These are phyloP conservation scores for Coenonympha glycerion DNA, from an alignment of 2,888 invertebrate genomes.

Conservation along the genomic window DNA sequence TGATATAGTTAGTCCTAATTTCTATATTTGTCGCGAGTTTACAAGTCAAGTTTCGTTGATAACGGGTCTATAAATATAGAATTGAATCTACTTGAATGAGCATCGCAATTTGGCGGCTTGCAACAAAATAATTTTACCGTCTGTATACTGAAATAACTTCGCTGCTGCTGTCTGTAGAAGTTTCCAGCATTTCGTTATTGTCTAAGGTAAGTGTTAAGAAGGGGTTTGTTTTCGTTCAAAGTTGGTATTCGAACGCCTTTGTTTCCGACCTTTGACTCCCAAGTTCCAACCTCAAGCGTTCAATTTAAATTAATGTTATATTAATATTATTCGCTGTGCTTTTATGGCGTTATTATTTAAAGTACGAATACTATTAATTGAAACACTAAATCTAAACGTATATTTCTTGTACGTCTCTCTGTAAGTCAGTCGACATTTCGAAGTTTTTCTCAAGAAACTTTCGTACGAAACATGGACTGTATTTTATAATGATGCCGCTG, in stretches of 20 bases:
- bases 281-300: not conserved
- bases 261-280: not conserved
- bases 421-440: too few species aligned
- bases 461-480: too few species aligned
- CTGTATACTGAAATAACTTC: slow-evolving; percentile 2
- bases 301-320: not conserved
- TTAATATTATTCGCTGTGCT: not conserved
- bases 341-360: too few species aligned
- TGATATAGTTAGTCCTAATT: too few species aligned
- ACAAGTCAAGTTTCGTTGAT: not conserved
- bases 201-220: slow-evolving; percentile 3
- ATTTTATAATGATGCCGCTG: too few species aligned
- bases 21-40: too few species aligned
- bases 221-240: slow-evolving; percentile 8
- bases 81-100: not conserved
- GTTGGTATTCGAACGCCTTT: slow-evolving; percentile 6
- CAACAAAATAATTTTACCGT: not conserved
- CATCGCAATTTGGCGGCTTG: not conserved
- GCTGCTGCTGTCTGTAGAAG: slow-evolving; percentile 1
- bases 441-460: too few species aligned
- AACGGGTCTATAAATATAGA: not conserved
- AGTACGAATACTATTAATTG: not conserved
- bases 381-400: too few species aligned
- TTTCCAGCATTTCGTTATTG: slow-evolving; percentile 10
- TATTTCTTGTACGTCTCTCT: too few species aligned